Percentiles rank a stretch among this genome's conserved stretches.
Conservation (phyloP, 2,888 invertebrate genomes). For the Alloscopus bannaensis region DNA sequence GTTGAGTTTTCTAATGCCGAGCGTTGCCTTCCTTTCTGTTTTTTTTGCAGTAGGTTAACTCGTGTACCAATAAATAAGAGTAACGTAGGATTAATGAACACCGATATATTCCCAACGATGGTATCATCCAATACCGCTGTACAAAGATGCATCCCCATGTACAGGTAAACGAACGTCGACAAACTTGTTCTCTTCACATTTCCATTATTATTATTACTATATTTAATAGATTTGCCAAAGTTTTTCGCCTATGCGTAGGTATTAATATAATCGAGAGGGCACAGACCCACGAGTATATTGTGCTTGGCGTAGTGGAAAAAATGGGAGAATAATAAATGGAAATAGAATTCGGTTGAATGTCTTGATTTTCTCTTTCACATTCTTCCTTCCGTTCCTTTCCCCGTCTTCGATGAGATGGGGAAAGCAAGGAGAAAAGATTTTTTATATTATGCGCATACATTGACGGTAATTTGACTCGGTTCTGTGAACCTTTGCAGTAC, state of each 20-base stretch:
- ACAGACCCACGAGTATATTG: too few relatives aligned
- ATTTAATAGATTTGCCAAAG: slow-evolving; percentile 4
- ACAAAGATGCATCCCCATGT: slow-evolving; percentile 73
- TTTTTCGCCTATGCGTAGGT: too few relatives aligned
- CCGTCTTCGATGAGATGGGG: slow-evolving; percentile 31
- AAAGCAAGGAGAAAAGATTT: slow-evolving; percentile 34
- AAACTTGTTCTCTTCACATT: slow-evolving; percentile 3
- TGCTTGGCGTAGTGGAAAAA: slow-evolving; percentile 15
- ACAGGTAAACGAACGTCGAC: slow-evolving; percentile 67
- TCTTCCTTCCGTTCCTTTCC: too few relatives aligned
- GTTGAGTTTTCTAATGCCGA: slow-evolving; percentile 49
- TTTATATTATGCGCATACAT: slow-evolving; percentile 67
- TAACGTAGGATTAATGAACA: slow-evolving; percentile 73
- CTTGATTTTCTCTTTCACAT: too few relatives aligned
- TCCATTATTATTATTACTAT: slow-evolving; percentile 20
- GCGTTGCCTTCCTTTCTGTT: too few relatives aligned
- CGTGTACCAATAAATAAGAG: slow-evolving; percentile 73
- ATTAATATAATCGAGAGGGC: too few relatives aligned
- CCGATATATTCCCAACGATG: slow-evolving; percentile 73
- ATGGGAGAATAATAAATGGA: slow-evolving; percentile 58
- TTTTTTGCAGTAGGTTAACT: slow-evolving; percentile 72
- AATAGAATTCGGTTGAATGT: slow-evolving; percentile 62
- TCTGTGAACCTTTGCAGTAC: slow-evolving; percentile 69
- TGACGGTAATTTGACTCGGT: slow-evolving; percentile 62
- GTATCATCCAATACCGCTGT: slow-evolving; percentile 73